These are phyloP conservation scores for Drosophila quasianomalipes DNA, from an alignment of 2,888 invertebrate species.

Conservation along the genomic window DNA sequence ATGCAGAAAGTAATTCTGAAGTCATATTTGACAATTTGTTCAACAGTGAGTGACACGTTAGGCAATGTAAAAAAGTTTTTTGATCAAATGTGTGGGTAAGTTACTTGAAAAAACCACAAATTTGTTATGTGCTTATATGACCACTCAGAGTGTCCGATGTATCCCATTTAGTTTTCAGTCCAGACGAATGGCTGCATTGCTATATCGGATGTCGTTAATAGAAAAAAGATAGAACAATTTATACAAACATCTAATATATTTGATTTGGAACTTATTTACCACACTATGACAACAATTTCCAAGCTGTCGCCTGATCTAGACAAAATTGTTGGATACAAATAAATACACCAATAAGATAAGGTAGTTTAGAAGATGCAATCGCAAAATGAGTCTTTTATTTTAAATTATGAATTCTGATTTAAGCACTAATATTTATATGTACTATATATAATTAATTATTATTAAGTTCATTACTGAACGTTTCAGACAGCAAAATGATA, in stretches of 20 bases:
- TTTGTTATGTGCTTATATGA: not conserved
- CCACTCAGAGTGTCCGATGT: not conserved
- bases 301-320: not conserved
- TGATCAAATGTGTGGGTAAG: slow-evolving; percentile 15
- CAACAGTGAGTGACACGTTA: slow-evolving; percentile 40
- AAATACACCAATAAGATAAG: not conserved
- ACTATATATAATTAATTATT: too few relatives aligned
- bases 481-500: not conserved
- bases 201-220: not conserved
- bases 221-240: not conserved
- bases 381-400: slow-evolving; percentile 1
- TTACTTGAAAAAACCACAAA: not conserved
- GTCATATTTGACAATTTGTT: slow-evolving; percentile 67
- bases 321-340: not conserved
- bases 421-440: not conserved
- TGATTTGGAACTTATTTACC: not conserved
- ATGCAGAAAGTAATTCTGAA: slow-evolving; percentile 56
- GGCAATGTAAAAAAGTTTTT: slow-evolving; percentile 34
- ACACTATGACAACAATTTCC: slow-evolving; percentile 1
- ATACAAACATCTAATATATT: not conserved
- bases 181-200: not conserved
- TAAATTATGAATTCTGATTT: not conserved
- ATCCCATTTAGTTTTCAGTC: slow-evolving; percentile 1
- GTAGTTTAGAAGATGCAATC: not conserved
- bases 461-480: not conserved